Conservation (phyloP, 1,140 invertebrate species). For the Apis dorsata region DNA sequence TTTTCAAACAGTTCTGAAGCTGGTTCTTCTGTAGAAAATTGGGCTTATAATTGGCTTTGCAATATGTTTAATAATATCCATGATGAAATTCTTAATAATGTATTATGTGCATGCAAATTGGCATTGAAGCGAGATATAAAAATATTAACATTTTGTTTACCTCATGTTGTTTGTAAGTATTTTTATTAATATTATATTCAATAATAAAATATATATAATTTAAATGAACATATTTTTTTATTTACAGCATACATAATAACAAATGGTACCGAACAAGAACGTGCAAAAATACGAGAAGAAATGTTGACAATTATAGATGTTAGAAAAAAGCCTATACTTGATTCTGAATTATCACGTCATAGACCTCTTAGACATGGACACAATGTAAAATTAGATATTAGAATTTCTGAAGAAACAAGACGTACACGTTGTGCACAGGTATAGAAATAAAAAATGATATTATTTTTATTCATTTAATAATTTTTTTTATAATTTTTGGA, state of each 20-base stretch:
- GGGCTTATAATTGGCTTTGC: constrained; percentile 85
- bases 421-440: constrained; percentile 76
- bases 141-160: constrained; percentile 86
- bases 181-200: constrained; percentile 8
- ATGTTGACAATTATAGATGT: constrained; percentile 74
- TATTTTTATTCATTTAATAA: constrained; percentile 4
- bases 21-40: constrained; percentile 84
- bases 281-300: constrained; percentile 70
- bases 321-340: constrained; percentile 64
- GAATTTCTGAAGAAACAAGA: constrained; percentile 76
- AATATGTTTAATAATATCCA: constrained; percentile 70
- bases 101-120: constrained; percentile 85
- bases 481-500: constrained; percentile 37
- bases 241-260: constrained; percentile 70
- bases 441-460: not conserved
- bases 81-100: constrained; percentile 58
- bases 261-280: constrained; percentile 61
- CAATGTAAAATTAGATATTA: constrained; percentile 55
- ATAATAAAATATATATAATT: constrained; percentile 4
- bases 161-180: constrained; percentile 83
- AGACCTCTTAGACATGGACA: constrained; percentile 67
- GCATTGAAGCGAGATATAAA: constrained; percentile 86
- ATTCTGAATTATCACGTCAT: constrained; percentile 70
- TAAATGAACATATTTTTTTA: constrained; percentile 15
- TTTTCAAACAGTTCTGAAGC: constrained; percentile 81